Base-by-base conservation (phyloP, 2,888 invertebrate species). In the Siphlonurus alternatus region DNA sequence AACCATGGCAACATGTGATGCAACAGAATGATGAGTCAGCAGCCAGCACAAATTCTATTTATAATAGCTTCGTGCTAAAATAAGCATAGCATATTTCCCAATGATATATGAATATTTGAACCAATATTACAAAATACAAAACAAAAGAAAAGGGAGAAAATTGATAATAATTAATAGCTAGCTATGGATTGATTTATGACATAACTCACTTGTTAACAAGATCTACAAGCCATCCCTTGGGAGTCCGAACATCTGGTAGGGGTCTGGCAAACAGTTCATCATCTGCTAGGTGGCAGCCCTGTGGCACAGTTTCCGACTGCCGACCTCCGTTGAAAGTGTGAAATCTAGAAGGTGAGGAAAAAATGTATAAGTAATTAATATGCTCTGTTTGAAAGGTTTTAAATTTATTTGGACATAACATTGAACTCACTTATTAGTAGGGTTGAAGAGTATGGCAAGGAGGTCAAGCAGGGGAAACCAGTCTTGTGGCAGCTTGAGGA, bases 191-290 rank as follows among this genome's bases (percentile, higher is more conserved):
- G n/a, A n/a, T n/a, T n/a, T 56, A 23, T 53, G 53, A 22, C 19
- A 22, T 51, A 20, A 75, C 75, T 73, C 76, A 84, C 81, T 82
- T 83, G 81, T 97, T 97, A 67, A 97, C 89, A 68, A 97, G 82
- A 80, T 97, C 95, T 66, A 96, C 94, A 68, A 97, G 84, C 96
- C 96, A 97, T 65, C 96, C 96, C 69, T 92, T 84, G 18, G 93
- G 91, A 70, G 86, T 87, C 72, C 95, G 84, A 64, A 87, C 84
- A 77, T 96, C 95, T 60, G 80, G 77, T 38, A 87, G 83, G 64
- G 90, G 86, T 70, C 84, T 80, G 38, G 93, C 90, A 74, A 78
- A 83, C 69, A 84, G 75, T 72, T 88, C 87, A 72, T 86, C 87
- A 71, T 89, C 88, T 60, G 84, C 77, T 68, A 81, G 75, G 71